Percentiles rank a stretch among this genome's conserved stretches.
These are phyloP conservation scores for Thinocorus orbignyianus DNA, from an alignment of 2,113 vertebrate species.

Conservation along the genomic window DNA sequence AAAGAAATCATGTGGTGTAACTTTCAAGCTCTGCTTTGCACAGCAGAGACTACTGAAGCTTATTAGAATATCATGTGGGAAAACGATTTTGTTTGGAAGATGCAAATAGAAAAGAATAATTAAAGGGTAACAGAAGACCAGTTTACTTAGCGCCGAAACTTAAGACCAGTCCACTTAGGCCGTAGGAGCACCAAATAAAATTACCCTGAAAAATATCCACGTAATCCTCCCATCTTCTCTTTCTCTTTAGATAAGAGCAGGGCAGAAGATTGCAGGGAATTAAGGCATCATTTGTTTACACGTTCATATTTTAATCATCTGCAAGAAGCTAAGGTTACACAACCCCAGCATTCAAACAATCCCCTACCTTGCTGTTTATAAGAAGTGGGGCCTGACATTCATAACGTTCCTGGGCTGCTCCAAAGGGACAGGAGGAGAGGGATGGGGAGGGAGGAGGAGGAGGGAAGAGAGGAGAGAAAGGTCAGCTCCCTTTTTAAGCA, in stretches of 20 bases:
- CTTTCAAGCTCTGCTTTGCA: background rate
- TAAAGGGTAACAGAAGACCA: background rate
- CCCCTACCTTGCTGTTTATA: conserved; percentile 66
- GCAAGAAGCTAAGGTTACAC: conserved; percentile 65
- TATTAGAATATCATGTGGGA: background rate
- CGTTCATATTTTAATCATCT: conserved; percentile 59
- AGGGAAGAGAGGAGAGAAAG: conserved; percentile 58
- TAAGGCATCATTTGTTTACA: conserved; percentile 64
- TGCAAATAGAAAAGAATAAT: conserved; percentile 10
- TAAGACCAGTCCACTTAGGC: background rate
- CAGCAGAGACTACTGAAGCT: background rate
- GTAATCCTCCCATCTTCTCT: conserved; percentile 49
- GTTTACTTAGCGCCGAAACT: background rate
- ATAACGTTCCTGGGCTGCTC: background rate
- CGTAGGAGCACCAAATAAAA: conserved; percentile 28
- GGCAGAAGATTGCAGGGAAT: conserved; percentile 42
- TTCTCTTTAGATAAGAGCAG: conserved; percentile 44
- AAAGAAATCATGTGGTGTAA: too few relatives aligned
- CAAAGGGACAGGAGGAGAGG: conserved; percentile 15
- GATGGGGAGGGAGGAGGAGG: conserved; percentile 10
- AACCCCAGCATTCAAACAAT: background rate
- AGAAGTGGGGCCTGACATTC: conserved; percentile 43
- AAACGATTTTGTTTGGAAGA: conserved; percentile 2
- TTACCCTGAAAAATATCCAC: conserved; percentile 41
- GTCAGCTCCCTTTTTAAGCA: conserved; percentile 65